Conservation (phyloP, 1,140 invertebrate genomes). For the Pogonus chalceus region DNA sequence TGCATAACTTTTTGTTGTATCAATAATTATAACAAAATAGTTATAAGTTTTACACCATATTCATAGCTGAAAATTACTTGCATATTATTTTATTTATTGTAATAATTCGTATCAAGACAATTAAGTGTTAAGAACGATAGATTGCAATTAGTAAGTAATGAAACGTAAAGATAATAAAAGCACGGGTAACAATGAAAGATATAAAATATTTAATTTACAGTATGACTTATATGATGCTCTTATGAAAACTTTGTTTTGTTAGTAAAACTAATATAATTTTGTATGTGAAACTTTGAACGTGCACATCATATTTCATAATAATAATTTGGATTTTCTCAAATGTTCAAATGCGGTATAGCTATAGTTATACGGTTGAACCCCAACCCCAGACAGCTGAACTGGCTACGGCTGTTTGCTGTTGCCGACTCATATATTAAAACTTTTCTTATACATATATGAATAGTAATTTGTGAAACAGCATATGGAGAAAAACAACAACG, state of each 20-base stretch:
- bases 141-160: too few relatives aligned
- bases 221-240: background rate
- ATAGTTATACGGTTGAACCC: too few relatives aligned
- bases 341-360: background rate
- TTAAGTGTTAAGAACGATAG: too few relatives aligned
- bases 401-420: background rate
- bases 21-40: too few relatives aligned
- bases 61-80: background rate
- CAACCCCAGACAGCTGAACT: too few relatives aligned
- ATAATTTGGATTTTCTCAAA: conserved; percentile 7
- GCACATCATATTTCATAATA: conserved; percentile 4
- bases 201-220: background rate
- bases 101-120: background rate
- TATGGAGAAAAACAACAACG: too few relatives aligned
- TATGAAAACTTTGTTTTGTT: background rate
- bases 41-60: too few relatives aligned
- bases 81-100: background rate
- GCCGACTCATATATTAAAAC: background rate
- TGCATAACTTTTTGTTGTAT: too few relatives aligned
- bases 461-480: background rate
- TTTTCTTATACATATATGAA: conserved; percentile 8
- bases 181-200: background rate
- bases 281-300: background rate
- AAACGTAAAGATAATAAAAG: background rate
- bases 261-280: conserved; percentile 5